Evolutionary conservation across 2,113 vertebrate species (phyloP).

Genomic region (Propithecus coquereli): DNA sequence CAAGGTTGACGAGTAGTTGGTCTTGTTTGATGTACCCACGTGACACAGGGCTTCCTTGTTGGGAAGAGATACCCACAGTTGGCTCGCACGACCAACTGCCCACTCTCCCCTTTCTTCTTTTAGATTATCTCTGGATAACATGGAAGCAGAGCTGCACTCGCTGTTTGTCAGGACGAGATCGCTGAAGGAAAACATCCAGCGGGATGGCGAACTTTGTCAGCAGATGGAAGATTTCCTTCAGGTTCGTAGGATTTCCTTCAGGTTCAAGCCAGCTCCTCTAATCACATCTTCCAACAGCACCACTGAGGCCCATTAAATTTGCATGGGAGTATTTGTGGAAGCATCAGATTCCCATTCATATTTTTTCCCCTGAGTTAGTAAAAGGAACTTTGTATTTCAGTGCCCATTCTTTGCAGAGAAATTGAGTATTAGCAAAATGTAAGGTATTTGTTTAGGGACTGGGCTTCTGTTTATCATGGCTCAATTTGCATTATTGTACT

Average conservation of each 20-base stretch:
- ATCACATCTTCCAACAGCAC: background rate
- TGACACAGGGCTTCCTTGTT: background rate
- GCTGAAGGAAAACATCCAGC: constrained; percentile 90
- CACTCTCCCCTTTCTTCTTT: constrained; percentile 55
- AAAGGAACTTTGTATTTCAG: background rate
- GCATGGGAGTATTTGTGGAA: background rate
- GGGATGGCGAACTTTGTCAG: constrained; percentile 87
- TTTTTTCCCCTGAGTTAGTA: background rate
- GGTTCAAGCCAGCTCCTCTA: background rate
- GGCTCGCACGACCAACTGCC: background rate
- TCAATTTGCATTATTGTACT: background rate
- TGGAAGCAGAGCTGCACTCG: constrained; percentile 90
- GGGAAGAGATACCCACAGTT: too few relatives aligned
- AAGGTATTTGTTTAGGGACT: background rate
- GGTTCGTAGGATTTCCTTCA: constrained; percentile 80
- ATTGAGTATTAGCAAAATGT: background rate
- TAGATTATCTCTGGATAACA: constrained; percentile 94
- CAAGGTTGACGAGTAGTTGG: constrained; percentile 44
- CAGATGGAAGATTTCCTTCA: constrained; percentile 94
- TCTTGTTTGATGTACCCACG: constrained; percentile 54
- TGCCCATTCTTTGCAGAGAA: background rate
- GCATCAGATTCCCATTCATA: constrained; percentile 5
- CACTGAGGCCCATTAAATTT: background rate
- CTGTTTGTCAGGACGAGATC: constrained; percentile 88
- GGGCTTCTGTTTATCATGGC: background rate